Evolutionary conservation across 2,797 vertebrate species (phyloP).

Genomic region (Phoebastria nigripes): DNA sequence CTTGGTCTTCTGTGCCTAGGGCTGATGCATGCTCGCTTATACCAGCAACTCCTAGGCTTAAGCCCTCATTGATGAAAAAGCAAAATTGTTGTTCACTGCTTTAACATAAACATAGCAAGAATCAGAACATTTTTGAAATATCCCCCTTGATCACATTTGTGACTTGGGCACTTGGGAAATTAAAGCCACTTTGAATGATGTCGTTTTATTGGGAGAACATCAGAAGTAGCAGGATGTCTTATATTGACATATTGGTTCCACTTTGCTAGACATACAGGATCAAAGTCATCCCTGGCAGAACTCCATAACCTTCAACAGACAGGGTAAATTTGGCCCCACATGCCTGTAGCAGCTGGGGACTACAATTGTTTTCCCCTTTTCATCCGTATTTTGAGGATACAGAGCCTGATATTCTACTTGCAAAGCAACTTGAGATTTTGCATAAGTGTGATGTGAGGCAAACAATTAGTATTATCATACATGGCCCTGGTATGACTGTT

Average conservation of each 20-base stretch:
- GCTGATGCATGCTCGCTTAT: accelerated
- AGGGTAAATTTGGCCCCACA: constrained; percentile 45
- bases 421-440: neutral
- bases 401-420: neutral
- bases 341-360: constrained; percentile 25
- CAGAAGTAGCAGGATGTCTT: constrained; percentile 11
- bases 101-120: neutral
- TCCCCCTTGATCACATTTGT: neutral
- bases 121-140: neutral
- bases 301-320: constrained; percentile 52
- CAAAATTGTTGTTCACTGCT: neutral
- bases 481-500: neutral
- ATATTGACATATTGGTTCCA: constrained; percentile 53
- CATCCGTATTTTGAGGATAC: neutral
- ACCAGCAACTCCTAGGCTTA: neutral
- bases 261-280: constrained; percentile 32
- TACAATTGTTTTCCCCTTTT: constrained; percentile 29
- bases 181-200: neutral
- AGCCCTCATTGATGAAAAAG: neutral
- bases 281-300: constrained; percentile 39
- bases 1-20: neutral
- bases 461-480: neutral
- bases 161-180: neutral
- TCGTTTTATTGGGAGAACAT: neutral
- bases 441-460: neutral